A percentile compares a stretch with the other conserved stretches of the same genome.
Conservation (phyloP, 1,140 invertebrate species). For the Lepidurus arcticus region DNA sequence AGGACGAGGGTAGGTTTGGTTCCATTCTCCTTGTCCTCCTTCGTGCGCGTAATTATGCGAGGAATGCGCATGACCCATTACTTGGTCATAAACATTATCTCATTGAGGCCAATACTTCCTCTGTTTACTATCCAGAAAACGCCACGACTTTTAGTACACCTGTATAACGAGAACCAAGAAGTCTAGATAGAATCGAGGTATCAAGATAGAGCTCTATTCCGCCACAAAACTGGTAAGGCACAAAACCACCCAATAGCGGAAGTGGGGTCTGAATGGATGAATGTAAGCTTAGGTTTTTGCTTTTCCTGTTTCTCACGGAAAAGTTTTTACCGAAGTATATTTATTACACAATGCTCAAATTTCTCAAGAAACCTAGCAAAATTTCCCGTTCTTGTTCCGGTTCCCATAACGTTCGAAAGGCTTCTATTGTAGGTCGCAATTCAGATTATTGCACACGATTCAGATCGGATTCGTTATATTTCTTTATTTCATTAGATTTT, state of each 20-base stretch:
- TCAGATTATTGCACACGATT: too few species aligned
- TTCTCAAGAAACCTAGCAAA: neutral
- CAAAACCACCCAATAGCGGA: conserved; percentile 15
- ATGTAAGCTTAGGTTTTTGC: neutral
- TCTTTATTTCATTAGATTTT: too few species aligned
- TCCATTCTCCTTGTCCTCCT: neutral
- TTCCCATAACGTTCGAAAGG: neutral
- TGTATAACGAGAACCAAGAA: neutral
- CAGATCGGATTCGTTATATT: too few species aligned
- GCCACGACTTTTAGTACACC: neutral
- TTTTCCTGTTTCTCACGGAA: conserved; percentile 18
- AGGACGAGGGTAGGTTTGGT: neutral
- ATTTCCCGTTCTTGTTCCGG: neutral
- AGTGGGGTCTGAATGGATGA: neutral
- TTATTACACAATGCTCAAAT: neutral
- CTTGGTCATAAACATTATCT: neutral
- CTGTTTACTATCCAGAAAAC: neutral
- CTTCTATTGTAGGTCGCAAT: too few species aligned
- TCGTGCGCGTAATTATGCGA: neutral
- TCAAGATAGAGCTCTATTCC: neutral
- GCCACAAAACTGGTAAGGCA: neutral
- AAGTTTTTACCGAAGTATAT: neutral
- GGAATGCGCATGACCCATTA: conserved; percentile 18
- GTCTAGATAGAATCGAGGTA: neutral
- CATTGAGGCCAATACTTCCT: neutral